Evolutionary conservation across 2,113 vertebrate genomes (phyloP).

Genomic region (Trochalopteron elliotii): DNA sequence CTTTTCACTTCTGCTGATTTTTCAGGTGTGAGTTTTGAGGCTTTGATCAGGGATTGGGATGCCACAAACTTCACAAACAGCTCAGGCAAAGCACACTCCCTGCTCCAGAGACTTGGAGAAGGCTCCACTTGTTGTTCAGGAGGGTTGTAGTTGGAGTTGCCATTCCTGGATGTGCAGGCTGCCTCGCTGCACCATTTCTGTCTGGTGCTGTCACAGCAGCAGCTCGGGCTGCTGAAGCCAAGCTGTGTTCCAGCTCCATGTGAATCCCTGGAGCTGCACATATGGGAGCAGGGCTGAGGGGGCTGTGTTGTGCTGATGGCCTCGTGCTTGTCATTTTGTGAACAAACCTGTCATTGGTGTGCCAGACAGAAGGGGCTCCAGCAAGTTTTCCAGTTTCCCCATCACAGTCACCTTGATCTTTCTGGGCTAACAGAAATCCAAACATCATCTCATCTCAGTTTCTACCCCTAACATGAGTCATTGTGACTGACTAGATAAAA

Average conservation of each 20-base stretch:
- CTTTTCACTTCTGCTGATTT: neutral
- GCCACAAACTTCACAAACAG: neutral
- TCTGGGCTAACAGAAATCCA: neutral
- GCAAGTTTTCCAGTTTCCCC: conserved; percentile 6
- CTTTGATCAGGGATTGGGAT: neutral
- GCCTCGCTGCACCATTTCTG: neutral
- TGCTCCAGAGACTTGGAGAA: neutral
- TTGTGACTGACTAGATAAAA: neutral
- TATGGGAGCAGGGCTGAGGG: neutral
- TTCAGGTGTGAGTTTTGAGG: neutral
- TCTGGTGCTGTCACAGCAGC: neutral
- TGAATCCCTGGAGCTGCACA: neutral
- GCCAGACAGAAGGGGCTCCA: conserved; percentile 29
- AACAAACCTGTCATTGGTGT: conserved; percentile 27
- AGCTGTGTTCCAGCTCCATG: neutral
- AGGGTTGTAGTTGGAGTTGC: neutral
- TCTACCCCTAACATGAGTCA: neutral
- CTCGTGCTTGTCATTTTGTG: conserved; percentile 2
- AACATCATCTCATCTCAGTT: neutral
- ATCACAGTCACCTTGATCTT: conserved; percentile 10
- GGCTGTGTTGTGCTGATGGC: neutral
- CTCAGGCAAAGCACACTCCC: neutral
- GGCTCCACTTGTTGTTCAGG: neutral
- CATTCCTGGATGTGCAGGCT: neutral
- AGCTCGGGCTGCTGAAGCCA: neutral